Evolutionary conservation across 2,797 vertebrate species (phyloP).

Genomic region (Cyclopterus lumpus): DNA sequence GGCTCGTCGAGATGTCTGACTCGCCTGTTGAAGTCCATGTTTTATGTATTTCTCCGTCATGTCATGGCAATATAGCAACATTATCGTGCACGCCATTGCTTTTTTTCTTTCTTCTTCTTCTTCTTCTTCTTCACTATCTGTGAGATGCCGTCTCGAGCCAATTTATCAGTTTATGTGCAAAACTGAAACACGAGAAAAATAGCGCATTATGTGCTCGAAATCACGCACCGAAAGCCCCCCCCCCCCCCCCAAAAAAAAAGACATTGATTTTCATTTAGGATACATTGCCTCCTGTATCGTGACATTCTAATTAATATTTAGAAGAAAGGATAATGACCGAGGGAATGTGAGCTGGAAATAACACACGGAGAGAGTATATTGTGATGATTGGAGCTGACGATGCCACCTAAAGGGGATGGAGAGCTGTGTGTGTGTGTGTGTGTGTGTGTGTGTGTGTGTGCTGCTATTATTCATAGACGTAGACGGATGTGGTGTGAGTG

Average conservation of each 20-base stretch:
- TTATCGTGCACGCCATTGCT: too few species aligned
- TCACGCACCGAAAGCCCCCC: neutral
- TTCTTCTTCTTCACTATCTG: neutral
- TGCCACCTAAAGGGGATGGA: slow-evolving; percentile 46
- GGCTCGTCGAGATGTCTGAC: neutral
- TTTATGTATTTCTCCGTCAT: neutral
- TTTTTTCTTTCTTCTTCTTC: too few species aligned
- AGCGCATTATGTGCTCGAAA: too few species aligned
- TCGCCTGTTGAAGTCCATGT: neutral
- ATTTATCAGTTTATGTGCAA: neutral
- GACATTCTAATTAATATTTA: slow-evolving; percentile 16
- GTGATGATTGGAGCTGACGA: slow-evolving; percentile 37
- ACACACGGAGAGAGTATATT: slow-evolving; percentile 30
- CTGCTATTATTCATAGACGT: slow-evolving; percentile 41
- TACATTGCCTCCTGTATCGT: neutral
- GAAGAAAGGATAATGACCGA: too few species aligned
- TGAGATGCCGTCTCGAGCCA: neutral
- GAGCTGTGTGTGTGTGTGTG: slow-evolving; percentile 10
- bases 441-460: neutral
- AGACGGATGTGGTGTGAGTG: slow-evolving; percentile 51
- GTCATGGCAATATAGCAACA: neutral
- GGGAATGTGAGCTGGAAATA: slow-evolving; percentile 55
- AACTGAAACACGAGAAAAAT: too few species aligned
- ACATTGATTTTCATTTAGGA: neutral
- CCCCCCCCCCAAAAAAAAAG: too few species aligned